phyloP scores from a whole-genome alignment of 1,140 invertebrate genomes.

The Drosophila pseudoananassae region DNA sequence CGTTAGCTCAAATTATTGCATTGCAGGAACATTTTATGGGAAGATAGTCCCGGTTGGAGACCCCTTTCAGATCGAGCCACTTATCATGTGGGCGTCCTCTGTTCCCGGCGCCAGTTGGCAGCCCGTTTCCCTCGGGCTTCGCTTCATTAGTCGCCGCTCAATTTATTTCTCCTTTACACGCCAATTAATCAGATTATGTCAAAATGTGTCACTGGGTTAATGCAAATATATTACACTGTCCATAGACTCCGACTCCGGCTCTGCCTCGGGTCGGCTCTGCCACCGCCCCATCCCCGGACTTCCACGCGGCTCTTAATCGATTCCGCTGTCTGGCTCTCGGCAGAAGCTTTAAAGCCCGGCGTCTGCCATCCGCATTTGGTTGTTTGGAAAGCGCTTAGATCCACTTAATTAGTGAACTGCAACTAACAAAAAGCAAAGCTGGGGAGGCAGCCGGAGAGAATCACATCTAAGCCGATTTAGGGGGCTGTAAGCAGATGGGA shows the following conservation, averaged over 20 bases:
- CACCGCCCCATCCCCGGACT: neutral
- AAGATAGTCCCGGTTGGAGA: constrained; percentile 8
- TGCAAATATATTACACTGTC: constrained; percentile 74
- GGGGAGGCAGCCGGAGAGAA: constrained; percentile 26
- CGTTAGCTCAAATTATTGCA: constrained; percentile 53
- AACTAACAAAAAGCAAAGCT: constrained; percentile 27
- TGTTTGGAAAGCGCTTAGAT: constrained; percentile 58
- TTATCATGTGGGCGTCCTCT: constrained; percentile 35
- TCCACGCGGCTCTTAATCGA: constrained; percentile 4
- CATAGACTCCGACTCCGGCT: constrained; percentile 10
- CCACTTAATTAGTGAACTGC: constrained; percentile 67
- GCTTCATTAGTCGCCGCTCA: constrained; percentile 70
- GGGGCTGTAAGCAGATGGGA: neutral
- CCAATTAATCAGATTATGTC: constrained; percentile 82
- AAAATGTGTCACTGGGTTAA: constrained; percentile 81
- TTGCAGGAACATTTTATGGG: constrained; percentile 32
- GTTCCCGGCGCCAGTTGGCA: constrained; percentile 26
- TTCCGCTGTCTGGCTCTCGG: constrained; percentile 20
- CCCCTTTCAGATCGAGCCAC: constrained; percentile 37
- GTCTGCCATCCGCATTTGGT: constrained; percentile 40
- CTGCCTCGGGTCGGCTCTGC: neutral
- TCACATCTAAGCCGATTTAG: constrained; percentile 65
- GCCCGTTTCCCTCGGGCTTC: constrained; percentile 25
- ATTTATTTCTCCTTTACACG: constrained; percentile 75
- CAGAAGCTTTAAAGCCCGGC: constrained; percentile 38